Base-by-base conservation (phyloP, 2,113 vertebrate species). In the Colossoma macropomum region DNA sequence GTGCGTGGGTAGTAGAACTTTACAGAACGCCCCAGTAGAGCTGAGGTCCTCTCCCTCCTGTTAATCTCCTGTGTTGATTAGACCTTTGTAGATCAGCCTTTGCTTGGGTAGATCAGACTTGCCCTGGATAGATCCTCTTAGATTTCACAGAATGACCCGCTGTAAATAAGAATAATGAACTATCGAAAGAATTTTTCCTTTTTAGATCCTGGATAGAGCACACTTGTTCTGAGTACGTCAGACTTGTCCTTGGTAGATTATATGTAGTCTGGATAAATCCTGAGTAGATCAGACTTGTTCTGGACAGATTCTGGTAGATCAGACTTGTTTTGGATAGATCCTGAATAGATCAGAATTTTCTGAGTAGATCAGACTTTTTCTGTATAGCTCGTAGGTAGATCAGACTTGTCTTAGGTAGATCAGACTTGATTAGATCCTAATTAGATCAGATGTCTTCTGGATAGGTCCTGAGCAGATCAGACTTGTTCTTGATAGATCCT, bases 1-100 rank as follows among this genome's bases (percentile, higher is more conserved):
- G 84, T 87, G 84, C 65, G 86, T 87, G 38, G 34, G 28, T 8
- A 56, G 23, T 25, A 32, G 30, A 13, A 54, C 48, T 9, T 50
- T 50, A 9, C 48, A 13, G 9, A 23, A 82, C 41, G 13, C 38
- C 17, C 4, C 28, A 34, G 38, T 25, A 12, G n/a, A 41, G 0
- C 28, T 63, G 1, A 56, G 54, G 21, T 52, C 41, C 7, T 62
- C 54, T 8, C 41, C 41, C 41, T 59, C 56, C 56, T 1, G 21
- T 59, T 12, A 52, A 52, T 52, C 50, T 52, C 41, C 56, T 59
- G 56, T 1, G 56, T 59, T 1, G 56, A 23, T 9, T 7, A 56
- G 54, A 21, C 54, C 19, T n/a, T 0, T 27, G 59, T 62, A 62
- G n/a, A 25, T n/a, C 23, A 59, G 56, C n/a, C 2, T n/a, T 27